Evolutionary conservation across 2,797 vertebrate genomes (phyloP).

Genomic region (Danio jaintianensis): DNA sequence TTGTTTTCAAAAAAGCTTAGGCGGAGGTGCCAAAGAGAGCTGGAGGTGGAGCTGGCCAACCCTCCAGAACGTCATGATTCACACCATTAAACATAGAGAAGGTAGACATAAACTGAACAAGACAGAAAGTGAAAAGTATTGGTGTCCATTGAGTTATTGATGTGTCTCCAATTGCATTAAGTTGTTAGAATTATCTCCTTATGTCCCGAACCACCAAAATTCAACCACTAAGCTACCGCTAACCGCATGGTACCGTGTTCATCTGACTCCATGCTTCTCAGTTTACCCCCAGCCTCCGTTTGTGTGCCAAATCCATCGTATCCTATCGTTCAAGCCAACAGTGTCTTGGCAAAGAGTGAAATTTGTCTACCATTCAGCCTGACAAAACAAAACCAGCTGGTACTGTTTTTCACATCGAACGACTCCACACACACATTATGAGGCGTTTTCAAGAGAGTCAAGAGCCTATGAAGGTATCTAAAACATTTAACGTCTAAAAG

Average conservation of each 20-base stretch:
- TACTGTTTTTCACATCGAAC: constrained; percentile 42
- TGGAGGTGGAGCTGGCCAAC: constrained; percentile 11
- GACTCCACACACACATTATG: constrained; percentile 19
- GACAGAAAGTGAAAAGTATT: neutral
- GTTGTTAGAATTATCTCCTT: neutral
- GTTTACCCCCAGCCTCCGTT: constrained; percentile 3
- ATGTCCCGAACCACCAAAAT: constrained; percentile 10
- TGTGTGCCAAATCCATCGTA: constrained; percentile 64
- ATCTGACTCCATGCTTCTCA: neutral
- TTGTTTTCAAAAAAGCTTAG: constrained; percentile 60
- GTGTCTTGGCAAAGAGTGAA: constrained; percentile 61
- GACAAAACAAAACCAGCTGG: constrained; percentile 77
- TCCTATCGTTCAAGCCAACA: constrained; percentile 68
- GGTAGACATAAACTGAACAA: constrained; percentile 12
- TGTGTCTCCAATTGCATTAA: neutral
- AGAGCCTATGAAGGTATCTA: constrained; percentile 8
- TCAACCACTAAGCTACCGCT: constrained; percentile 12
- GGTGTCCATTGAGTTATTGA: constrained; percentile 7
- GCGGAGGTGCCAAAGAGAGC: constrained; percentile 50
- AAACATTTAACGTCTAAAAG: neutral
- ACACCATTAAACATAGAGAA: constrained; percentile 45
- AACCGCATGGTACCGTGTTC: constrained; percentile 30
- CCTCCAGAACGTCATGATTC: constrained; percentile 38
- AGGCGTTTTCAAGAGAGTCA: neutral
- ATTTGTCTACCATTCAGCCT: constrained; percentile 63